A percentile compares a stretch with the other conserved stretches of the same genome.
Evolutionary conservation across 2,797 vertebrate genomes (phyloP).

Genomic region (Gadopsis marmoratus): DNA sequence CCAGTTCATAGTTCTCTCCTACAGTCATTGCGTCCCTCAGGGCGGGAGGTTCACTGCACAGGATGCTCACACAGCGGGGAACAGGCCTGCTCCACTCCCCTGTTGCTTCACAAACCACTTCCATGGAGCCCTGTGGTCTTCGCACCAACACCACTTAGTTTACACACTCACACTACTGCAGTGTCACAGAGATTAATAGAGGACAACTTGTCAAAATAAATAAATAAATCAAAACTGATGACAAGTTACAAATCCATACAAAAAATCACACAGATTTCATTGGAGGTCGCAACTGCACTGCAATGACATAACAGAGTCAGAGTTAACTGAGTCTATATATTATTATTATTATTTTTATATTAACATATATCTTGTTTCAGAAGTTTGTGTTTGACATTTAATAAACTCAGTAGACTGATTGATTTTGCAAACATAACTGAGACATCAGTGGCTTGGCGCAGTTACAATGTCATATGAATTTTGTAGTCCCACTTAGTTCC

Average conservation of each 20-base stretch:
- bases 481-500: neutral
- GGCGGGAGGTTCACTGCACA: conserved; percentile 89
- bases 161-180: conserved; percentile 22
- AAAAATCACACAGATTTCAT: neutral
- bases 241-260: neutral
- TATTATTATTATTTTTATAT: too few relatives aligned
- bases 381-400: neutral
- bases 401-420: neutral
- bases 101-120: conserved; percentile 89
- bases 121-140: conserved; percentile 91
- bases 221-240: conserved; percentile 7
- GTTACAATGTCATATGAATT: neutral
- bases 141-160: conserved; percentile 59
- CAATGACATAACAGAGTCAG: neutral
- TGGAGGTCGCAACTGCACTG: neutral
- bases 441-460: neutral
- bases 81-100: conserved; percentile 90
- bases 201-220: neutral
- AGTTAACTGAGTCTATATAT: neutral
- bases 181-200: conserved; percentile 2
- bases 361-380: too few relatives aligned
- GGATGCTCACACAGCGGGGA: conserved; percentile 87
- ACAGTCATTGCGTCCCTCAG: conserved; percentile 87
- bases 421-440: neutral
- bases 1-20: conserved; percentile 91